Evolutionary conservation across 2,888 invertebrate species (phyloP).

Genomic region (Drosophila testacea): DNA sequence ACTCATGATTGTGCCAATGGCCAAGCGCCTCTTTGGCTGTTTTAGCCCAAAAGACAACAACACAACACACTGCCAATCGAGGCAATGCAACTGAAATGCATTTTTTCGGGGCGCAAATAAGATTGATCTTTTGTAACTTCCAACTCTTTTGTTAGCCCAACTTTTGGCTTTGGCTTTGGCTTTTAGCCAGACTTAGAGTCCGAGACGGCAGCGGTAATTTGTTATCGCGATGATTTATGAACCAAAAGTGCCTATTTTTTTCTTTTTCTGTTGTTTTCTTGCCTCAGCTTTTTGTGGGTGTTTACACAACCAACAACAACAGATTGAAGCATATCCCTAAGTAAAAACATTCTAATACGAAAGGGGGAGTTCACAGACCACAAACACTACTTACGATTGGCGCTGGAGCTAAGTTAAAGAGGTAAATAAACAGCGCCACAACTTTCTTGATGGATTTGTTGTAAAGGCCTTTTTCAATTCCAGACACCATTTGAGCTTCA

Average conservation of each 20-base stretch:
- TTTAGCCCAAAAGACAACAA: slow-evolving; percentile 34
- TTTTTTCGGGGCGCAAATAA: slow-evolving; percentile 76
- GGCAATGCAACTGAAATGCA: slow-evolving; percentile 31
- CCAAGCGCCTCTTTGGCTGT: slow-evolving; percentile 67
- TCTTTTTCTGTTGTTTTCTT: background rate
- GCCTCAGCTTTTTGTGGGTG: slow-evolving; percentile 71
- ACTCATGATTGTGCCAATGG: slow-evolving; percentile 55
- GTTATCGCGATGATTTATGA: slow-evolving; percentile 84
- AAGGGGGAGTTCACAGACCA: slow-evolving; percentile 17
- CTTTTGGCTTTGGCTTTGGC: slow-evolving; percentile 4
- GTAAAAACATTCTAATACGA: slow-evolving; percentile 63
- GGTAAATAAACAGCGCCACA: slow-evolving; percentile 24
- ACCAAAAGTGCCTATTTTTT: slow-evolving; percentile 60
- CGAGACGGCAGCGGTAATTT: slow-evolving; percentile 83
- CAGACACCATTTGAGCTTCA: slow-evolving; percentile 39
- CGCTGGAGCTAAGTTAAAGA: slow-evolving; percentile 56
- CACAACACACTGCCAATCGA: slow-evolving; percentile 13
- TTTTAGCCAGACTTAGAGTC: slow-evolving; percentile 10
- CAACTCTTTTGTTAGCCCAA: slow-evolving; percentile 59
- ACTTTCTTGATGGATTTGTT: slow-evolving; percentile 79
- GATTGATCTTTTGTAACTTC: slow-evolving; percentile 82
- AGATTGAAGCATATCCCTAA: slow-evolving; percentile 1
- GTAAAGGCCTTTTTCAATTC: slow-evolving; percentile 43
- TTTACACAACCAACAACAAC: slow-evolving; percentile 65
- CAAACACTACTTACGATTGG: slow-evolving; percentile 51